phyloP scores from a whole-genome alignment of 2,888 invertebrate species.

The Plagiodera versicolora region DNA sequence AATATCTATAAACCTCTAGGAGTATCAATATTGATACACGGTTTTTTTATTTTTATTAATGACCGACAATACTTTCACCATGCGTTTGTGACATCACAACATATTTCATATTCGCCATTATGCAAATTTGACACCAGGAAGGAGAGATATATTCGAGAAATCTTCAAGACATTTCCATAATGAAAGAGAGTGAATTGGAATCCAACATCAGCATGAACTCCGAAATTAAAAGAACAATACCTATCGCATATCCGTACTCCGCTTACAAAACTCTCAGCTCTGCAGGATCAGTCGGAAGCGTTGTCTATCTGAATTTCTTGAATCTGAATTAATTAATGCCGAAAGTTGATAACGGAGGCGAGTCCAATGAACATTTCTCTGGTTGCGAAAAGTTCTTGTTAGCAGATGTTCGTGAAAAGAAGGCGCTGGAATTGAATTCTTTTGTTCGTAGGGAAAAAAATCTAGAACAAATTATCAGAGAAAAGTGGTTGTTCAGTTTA shows the following conservation, averaged over 20 bases:
- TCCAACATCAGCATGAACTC: too few relatives aligned
- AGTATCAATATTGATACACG: too few relatives aligned
- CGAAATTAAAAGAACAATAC: too few relatives aligned
- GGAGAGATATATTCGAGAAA: too few relatives aligned
- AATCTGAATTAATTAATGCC: constrained; percentile 22
- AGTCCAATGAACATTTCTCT: constrained; percentile 17
- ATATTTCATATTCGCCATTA: too few relatives aligned
- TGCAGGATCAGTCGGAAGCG: not conserved
- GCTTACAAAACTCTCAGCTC: not conserved
- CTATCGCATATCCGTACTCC: not conserved
- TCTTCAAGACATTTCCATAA: too few relatives aligned
- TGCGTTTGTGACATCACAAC: too few relatives aligned
- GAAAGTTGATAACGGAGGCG: constrained; percentile 7
- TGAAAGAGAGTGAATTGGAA: too few relatives aligned
- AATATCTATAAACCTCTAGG: too few relatives aligned
- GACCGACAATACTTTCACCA: too few relatives aligned
- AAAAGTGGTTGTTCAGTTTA: not conserved
- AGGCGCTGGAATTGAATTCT: constrained; percentile 21
- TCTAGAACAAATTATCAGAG: constrained; percentile 17
- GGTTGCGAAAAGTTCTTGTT: constrained; percentile 32
- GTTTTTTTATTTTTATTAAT: too few relatives aligned
- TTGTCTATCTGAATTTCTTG: constrained; percentile 6
- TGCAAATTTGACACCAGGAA: too few relatives aligned
- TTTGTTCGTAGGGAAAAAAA: constrained; percentile 35
- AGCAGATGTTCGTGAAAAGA: constrained; percentile 39